Conservation (phyloP, 2,113 vertebrate species). For the Carlito syrichta region DNA sequence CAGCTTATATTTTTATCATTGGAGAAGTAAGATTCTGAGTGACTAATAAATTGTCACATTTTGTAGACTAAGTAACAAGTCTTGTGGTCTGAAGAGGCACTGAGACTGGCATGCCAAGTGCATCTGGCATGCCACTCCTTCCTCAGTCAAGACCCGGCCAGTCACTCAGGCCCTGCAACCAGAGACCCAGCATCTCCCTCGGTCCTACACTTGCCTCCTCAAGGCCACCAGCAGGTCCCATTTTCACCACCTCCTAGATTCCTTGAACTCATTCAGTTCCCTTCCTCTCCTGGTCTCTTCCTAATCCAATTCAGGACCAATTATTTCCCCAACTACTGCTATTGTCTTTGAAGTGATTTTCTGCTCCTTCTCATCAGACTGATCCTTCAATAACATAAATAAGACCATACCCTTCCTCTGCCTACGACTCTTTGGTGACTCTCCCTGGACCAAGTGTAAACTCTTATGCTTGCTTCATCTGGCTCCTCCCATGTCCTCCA, state of each 20-base stretch:
- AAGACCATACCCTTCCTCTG: not conserved
- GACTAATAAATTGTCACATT: not conserved
- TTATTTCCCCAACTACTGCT: too few relatives aligned
- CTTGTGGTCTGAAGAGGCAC: not conserved
- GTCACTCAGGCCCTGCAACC: too few relatives aligned
- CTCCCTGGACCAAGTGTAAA: fast-evolving
- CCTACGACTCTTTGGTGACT: not conserved
- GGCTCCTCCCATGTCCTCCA: not conserved
- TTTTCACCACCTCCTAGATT: too few relatives aligned
- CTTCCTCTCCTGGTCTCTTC: fast-evolving
- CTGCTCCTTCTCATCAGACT: fast-evolving
- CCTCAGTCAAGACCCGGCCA: not conserved
- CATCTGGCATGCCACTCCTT: fast-evolving
- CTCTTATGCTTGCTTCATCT: fast-evolving
- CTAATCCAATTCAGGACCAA: fast-evolving
- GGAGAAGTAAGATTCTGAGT: not conserved
- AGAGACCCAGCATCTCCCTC: fast-evolving
- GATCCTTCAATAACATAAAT: not conserved
- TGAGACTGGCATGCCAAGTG: fast-evolving
- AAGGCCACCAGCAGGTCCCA: not conserved
- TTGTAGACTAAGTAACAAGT: not conserved
- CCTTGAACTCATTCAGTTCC: too few relatives aligned
- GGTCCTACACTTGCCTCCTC: fast-evolving
- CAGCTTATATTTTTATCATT: not conserved
- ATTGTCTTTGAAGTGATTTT: fast-evolving